These are phyloP conservation scores for Sabellastarte sp. DNA, from an alignment of 2,888 invertebrate genomes.

Conservation along the genomic window DNA sequence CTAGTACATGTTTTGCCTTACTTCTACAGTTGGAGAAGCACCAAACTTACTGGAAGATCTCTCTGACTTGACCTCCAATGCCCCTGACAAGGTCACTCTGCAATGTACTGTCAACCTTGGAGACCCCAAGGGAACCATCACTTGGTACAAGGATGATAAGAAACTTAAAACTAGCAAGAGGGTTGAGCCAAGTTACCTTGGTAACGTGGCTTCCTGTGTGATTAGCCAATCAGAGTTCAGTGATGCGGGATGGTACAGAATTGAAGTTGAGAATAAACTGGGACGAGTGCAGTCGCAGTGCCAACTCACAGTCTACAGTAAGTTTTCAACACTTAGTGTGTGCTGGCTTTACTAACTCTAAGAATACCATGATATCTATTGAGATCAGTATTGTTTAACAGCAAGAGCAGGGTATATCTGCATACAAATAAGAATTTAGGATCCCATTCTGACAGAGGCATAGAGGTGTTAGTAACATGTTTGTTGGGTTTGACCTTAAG, in stretches of 20 bases:
- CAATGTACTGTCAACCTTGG: constrained; percentile 43
- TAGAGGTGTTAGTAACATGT: no score
- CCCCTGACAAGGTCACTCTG: constrained; percentile 17
- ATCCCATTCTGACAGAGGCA: no score
- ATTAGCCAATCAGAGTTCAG: constrained; percentile 63
- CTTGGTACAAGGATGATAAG: constrained; percentile 49
- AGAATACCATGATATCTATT: no score
- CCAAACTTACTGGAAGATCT: constrained; percentile 37
- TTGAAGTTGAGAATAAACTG: constrained; percentile 50
- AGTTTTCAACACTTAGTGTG: constrained; percentile 1
- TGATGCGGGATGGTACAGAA: constrained; percentile 49
- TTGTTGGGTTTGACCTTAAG: no score
- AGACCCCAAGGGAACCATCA: constrained; percentile 49
- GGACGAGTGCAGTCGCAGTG: constrained; percentile 51
- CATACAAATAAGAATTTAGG: no score
- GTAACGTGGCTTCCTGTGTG: constrained; percentile 62
- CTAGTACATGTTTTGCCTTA: no score
- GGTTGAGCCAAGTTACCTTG: constrained; percentile 50
- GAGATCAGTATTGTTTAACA: background rate
- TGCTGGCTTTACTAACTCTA: no score
- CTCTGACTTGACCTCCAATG: constrained; percentile 15
- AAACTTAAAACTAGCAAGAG: constrained; percentile 48
- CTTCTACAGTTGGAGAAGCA: constrained; percentile 48
- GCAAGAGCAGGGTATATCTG: background rate
- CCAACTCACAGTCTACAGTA: constrained; percentile 54